These are phyloP conservation scores for Odocoileus virginianus DNA, from an alignment of 2,113 vertebrate species.

Conservation along the genomic window DNA sequence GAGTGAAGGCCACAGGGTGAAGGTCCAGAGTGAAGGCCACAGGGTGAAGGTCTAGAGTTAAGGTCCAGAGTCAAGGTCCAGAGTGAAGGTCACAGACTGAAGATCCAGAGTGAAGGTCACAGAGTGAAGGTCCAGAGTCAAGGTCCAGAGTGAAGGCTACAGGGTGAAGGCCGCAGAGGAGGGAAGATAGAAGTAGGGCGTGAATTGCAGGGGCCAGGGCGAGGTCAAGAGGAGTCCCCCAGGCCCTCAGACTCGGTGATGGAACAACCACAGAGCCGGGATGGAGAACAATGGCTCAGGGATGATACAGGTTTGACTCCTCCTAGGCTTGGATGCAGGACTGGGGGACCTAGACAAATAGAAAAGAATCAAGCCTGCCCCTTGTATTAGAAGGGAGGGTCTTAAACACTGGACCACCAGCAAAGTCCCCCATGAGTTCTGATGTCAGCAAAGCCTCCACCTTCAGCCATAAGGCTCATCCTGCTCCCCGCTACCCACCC, in stretches of 20 bases:
- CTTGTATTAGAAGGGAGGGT: background rate
- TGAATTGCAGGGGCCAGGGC: background rate
- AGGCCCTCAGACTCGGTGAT: background rate
- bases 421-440: background rate
- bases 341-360: no score
- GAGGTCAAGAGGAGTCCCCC: background rate
- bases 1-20: no score
- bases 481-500: background rate
- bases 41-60: no score
- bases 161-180: background rate
- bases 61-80: no score
- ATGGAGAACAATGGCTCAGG: accelerated
- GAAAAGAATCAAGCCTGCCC: background rate
- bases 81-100: no score
- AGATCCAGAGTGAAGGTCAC: no score
- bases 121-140: background rate
- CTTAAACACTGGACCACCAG: background rate
- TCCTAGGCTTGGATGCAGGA: accelerated
- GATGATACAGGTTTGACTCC: accelerated
- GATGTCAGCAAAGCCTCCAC: background rate
- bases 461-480: background rate
- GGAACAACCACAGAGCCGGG: accelerated
- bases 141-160: no score
- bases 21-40: no score
- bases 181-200: background rate